Evolutionary conservation across 2,113 vertebrate genomes (phyloP).

Genomic region (Aspiorhynchus laticeps): DNA sequence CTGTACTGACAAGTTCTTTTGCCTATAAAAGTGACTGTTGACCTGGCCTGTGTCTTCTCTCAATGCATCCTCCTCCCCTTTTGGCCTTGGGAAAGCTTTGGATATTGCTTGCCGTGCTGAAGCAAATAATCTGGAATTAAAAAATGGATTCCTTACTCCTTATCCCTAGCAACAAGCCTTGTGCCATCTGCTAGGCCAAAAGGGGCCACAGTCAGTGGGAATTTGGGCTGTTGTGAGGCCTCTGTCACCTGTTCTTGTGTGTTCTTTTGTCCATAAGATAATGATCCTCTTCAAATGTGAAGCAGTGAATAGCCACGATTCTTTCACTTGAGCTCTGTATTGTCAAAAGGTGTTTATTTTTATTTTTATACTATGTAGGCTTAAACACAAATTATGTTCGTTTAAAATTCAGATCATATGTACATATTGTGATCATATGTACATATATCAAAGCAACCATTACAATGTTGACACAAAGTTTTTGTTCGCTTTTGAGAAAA

Average conservation of each 20-base stretch:
- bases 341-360: neutral
- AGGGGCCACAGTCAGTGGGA: slow-evolving; percentile 82
- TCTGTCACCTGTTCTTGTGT: slow-evolving; percentile 85
- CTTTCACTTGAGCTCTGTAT: neutral
- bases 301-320: slow-evolving; percentile 39
- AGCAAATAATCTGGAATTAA: slow-evolving; percentile 97
- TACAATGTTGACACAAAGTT: neutral
- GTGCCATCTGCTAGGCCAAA: slow-evolving; percentile 91
- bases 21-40: slow-evolving; percentile 59
- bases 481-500: no score
- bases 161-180: slow-evolving; percentile 93
- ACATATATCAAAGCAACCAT: neutral
- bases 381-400: slow-evolving; percentile 25
- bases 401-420: neutral
- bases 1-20: slow-evolving; percentile 72
- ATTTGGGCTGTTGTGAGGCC: slow-evolving; percentile 71
- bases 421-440: neutral
- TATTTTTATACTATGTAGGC: neutral
- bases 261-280: slow-evolving; percentile 57
- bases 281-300: slow-evolving; percentile 46
- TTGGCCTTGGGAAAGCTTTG: slow-evolving; percentile 84
- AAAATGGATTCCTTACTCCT: slow-evolving; percentile 90
- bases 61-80: slow-evolving; percentile 71
- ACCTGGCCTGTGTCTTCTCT: slow-evolving; percentile 70
- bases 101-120: slow-evolving; percentile 87